Evolutionary conservation across 1,140 invertebrate species (phyloP).

Genomic region (Ladona fulva): DNA sequence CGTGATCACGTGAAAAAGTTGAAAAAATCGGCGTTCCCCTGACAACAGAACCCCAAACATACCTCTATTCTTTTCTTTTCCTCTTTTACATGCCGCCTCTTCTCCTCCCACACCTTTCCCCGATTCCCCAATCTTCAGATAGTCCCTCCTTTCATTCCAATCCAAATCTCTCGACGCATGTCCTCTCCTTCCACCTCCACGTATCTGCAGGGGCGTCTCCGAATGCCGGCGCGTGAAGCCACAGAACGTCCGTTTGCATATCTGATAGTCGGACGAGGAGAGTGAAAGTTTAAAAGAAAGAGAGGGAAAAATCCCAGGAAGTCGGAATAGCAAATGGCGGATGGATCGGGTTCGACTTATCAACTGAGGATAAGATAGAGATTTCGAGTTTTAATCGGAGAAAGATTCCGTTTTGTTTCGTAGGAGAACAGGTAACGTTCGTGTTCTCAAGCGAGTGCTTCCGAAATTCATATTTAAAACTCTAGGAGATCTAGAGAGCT

Average conservation of each 20-base stretch:
- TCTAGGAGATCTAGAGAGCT: no score
- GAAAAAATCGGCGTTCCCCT: not conserved
- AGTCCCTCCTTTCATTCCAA: not conserved
- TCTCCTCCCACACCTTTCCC: not conserved
- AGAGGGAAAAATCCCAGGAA: not conserved
- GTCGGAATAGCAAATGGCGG: not conserved
- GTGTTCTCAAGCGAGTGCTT: no score
- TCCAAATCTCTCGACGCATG: not conserved
- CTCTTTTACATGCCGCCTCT: no score
- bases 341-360: not conserved
- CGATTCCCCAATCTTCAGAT: not conserved
- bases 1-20: not conserved
- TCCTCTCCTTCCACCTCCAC: not conserved
- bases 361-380: not conserved
- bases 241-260: not conserved
- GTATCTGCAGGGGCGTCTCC: not conserved
- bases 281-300: not conserved
- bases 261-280: not conserved
- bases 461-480: no score
- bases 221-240: not conserved
- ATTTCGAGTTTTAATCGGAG: no score
- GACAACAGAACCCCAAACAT: not conserved
- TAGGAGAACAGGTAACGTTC: no score
- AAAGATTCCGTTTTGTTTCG: no score
- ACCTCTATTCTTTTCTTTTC: not conserved